phyloP scores from a whole-genome alignment of 2,888 invertebrate species.

The Pammene aurita region DNA sequence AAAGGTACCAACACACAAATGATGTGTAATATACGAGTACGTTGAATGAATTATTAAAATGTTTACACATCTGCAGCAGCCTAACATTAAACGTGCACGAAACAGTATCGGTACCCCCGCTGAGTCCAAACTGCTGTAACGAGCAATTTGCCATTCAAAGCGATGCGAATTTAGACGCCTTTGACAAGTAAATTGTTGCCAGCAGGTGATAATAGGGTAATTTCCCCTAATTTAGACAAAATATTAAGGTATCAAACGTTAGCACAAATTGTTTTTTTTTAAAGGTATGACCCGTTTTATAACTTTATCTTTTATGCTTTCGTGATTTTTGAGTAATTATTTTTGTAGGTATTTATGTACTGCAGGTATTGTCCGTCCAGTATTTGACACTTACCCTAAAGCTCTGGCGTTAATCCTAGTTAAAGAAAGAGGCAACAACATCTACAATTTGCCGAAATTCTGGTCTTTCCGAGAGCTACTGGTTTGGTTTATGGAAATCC shows the following conservation, averaged over 20 bases:
- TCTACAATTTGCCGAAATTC: no score
- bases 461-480: no score
- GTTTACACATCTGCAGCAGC: neutral
- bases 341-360: no score
- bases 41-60: no score
- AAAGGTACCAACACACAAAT: no score
- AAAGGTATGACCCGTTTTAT: neutral
- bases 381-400: no score
- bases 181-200: conserved; percentile 41
- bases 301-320: neutral
- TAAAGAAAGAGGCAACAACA: no score
- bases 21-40: no score
- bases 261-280: conserved; percentile 23
- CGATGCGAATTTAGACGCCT: conserved; percentile 35
- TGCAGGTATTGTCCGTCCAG: no score
- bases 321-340: no score
- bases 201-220: conserved; percentile 41
- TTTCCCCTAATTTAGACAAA: conserved; percentile 39
- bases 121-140: conserved; percentile 36
- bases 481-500: no score
- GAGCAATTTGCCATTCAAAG: conserved; percentile 41
- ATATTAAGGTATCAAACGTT: conserved; percentile 35
- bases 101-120: conserved; percentile 27
- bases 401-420: no score
- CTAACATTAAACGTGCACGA: conserved; percentile 7